Percentiles rank a stretch among this genome's conserved stretches.
These are phyloP conservation scores for Acanthosoma haemorrhoidale DNA, from an alignment of 2,888 invertebrate species.

Conservation along the genomic window DNA sequence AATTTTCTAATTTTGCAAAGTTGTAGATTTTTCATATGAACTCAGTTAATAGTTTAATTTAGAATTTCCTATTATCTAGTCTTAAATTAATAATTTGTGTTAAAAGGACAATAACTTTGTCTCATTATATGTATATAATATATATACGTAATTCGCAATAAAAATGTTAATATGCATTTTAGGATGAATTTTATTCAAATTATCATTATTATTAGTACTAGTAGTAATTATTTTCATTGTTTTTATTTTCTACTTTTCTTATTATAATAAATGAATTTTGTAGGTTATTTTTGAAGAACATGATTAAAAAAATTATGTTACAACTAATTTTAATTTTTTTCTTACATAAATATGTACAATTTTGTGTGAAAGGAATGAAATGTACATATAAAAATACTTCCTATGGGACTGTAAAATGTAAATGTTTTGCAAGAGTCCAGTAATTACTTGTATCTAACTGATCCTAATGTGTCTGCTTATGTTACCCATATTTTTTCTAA, in stretches of 20 bases:
- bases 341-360: not conserved
- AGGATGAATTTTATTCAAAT: not conserved
- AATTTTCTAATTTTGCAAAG: not conserved
- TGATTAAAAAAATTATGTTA: not conserved
- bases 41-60: slow-evolving; percentile 23
- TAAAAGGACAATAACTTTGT: slow-evolving; percentile 27
- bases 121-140: slow-evolving; percentile 21
- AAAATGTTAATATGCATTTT: slow-evolving; percentile 5
- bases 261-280: slow-evolving; percentile 3
- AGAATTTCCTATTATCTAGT: slow-evolving; percentile 30
- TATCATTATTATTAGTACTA: not conserved
- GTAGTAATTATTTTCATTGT: not conserved
- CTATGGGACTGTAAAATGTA: not conserved
- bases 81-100: slow-evolving; percentile 28
- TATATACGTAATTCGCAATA: slow-evolving; percentile 21
- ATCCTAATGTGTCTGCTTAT: not conserved
- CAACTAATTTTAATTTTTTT: not conserved
- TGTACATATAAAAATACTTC: not conserved
- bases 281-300: not conserved
- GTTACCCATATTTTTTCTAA: too few relatives aligned
- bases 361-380: not conserved
- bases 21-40: slow-evolving; percentile 28
- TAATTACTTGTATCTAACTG: too few relatives aligned
- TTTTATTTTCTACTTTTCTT: slow-evolving; percentile 12
- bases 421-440: not conserved